Conservation (phyloP, 2,888 invertebrate genomes). For the Xestoiulus laeticollis region DNA sequence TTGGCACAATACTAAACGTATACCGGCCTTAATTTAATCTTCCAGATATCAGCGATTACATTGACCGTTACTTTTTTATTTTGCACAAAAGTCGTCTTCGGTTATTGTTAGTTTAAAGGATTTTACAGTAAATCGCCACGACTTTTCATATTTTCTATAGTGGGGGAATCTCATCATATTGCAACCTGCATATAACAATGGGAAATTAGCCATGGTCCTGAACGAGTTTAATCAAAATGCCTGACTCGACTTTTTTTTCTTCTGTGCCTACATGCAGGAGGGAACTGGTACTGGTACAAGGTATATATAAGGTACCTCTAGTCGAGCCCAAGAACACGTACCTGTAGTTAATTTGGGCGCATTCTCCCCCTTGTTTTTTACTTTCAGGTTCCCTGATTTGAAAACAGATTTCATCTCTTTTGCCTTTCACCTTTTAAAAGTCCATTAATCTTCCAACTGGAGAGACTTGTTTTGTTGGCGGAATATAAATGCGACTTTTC, state of each 20-base stretch:
- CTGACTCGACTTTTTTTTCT: conserved; percentile 27
- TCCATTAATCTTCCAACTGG: conserved; percentile 43
- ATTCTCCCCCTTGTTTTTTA: conserved; percentile 43
- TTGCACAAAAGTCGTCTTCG: not conserved
- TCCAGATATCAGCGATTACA: not conserved
- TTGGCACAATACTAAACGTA: not conserved
- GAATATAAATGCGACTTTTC: conserved; percentile 40
- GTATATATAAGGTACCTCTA: not conserved
- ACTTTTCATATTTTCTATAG: not conserved
- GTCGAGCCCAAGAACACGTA: not conserved
- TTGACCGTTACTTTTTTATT: not conserved
- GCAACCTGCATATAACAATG: not conserved
- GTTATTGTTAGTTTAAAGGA: conserved; percentile 1
- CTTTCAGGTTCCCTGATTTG: conserved; percentile 41
- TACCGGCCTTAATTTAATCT: conserved; percentile 3
- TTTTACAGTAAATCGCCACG: conserved; percentile 30
- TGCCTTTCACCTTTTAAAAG: conserved; percentile 43
- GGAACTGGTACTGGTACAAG: not conserved
- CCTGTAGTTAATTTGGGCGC: conserved; percentile 41
- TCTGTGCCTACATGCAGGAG: not conserved
- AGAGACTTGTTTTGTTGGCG: conserved; percentile 41
- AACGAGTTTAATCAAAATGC: conserved; percentile 38
- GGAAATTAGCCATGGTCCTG: conserved; percentile 35
- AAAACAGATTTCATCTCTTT: conserved; percentile 40
- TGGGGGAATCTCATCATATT: not conserved